A percentile compares a stretch with the other conserved stretches of the same genome.
Evolutionary conservation across 2,888 invertebrate genomes (phyloP).

Genomic region (Eustalomyia histrio): DNA sequence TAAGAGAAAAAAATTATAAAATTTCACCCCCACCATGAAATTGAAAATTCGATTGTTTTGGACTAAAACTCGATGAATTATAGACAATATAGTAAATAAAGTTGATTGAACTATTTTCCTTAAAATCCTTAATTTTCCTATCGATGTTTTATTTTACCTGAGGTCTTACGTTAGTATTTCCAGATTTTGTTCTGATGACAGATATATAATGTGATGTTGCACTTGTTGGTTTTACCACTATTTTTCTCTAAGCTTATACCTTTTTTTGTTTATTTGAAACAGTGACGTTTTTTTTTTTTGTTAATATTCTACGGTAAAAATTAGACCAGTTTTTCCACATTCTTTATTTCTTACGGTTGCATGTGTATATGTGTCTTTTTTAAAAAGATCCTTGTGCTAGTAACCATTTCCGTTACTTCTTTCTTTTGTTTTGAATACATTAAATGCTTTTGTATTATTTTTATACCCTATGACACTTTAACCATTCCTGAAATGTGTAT

Average conservation of each 20-base stretch:
- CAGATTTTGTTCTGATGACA: too few relatives aligned
- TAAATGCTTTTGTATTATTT: background rate
- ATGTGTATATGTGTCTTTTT: constrained; percentile 8
- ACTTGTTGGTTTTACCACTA: constrained; percentile 35
- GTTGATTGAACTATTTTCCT: too few relatives aligned
- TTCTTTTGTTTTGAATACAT: constrained; percentile 11
- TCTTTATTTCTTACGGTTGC: constrained; percentile 20
- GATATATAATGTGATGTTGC: background rate
- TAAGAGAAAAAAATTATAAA: too few relatives aligned
- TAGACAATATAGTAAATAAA: too few relatives aligned
- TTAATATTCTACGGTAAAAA: background rate
- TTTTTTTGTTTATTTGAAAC: constrained; percentile 19
- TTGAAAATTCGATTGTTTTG: background rate
- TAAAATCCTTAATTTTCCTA: too few relatives aligned
- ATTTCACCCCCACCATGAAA: too few relatives aligned
- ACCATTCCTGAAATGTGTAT: too few relatives aligned
- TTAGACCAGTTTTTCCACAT: background rate
- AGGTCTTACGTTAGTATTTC: too few relatives aligned
- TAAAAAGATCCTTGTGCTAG: constrained; percentile 55
- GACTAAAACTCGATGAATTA: too few relatives aligned
- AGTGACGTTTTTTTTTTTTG: constrained; percentile 37
- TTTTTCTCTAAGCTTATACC: background rate
- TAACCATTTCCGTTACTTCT: constrained; percentile 55
- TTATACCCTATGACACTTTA: background rate
- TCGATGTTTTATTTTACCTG: too few relatives aligned